Evolutionary conservation across 1,140 invertebrate species (phyloP).

Genomic region (Augochlora pura): DNA sequence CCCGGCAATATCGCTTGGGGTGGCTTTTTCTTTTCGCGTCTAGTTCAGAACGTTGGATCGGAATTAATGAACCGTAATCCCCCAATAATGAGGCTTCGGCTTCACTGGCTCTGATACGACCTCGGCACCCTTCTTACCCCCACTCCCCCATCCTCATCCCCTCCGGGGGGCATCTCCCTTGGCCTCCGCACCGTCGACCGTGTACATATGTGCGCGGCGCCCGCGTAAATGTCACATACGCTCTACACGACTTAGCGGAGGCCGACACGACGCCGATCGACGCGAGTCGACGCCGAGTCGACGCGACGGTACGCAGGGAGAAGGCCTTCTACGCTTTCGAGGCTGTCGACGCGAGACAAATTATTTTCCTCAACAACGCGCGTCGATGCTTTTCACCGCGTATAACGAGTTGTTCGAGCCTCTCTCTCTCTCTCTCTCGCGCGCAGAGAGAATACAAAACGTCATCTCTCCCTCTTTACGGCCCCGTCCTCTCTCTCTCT

Average conservation of each 20-base stretch:
- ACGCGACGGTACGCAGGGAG: slow-evolving; percentile 14
- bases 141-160: too few relatives aligned
- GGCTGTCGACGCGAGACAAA: slow-evolving; percentile 60
- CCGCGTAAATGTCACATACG: slow-evolving; percentile 60
- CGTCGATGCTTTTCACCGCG: slow-evolving; percentile 53
- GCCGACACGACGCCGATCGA: too few relatives aligned
- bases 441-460: slow-evolving; percentile 28
- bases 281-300: too few relatives aligned
- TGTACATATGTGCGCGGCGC: slow-evolving; percentile 42
- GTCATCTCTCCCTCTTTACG: neutral
- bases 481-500: too few relatives aligned
- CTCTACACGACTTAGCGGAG: slow-evolving; percentile 41
- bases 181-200: slow-evolving; percentile 21
- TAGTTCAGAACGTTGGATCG: slow-evolving; percentile 68
- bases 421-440: too few relatives aligned
- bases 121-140: slow-evolving; percentile 54
- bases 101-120: slow-evolving; percentile 69
- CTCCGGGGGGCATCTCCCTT: too few relatives aligned
- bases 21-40: slow-evolving; percentile 69
- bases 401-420: slow-evolving; percentile 46
- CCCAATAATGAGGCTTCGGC: slow-evolving; percentile 78
- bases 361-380: slow-evolving; percentile 56
- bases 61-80: slow-evolving; percentile 81
- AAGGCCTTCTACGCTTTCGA: slow-evolving; percentile 41
- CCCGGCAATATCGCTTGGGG: slow-evolving; percentile 59